Evolutionary conservation across 1,140 invertebrate genomes (phyloP).

Genomic region (Drosophila lini): DNA sequence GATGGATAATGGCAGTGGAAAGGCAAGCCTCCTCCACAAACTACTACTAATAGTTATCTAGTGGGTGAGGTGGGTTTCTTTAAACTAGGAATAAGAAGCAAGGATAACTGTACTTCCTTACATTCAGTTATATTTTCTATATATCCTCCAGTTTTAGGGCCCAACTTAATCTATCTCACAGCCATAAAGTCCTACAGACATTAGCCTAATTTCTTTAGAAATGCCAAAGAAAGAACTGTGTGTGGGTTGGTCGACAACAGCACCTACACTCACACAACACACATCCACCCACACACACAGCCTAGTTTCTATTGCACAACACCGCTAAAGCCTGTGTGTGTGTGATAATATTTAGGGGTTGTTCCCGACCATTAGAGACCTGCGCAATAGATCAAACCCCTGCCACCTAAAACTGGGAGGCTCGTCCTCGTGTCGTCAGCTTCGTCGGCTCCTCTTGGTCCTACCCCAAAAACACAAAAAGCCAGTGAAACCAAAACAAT

Average conservation of each 20-base stretch:
- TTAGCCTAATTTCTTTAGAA: constrained; percentile 70
- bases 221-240: constrained; percentile 25
- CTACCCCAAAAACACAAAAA: constrained; percentile 64
- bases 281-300: constrained; percentile 18
- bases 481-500: constrained; percentile 35
- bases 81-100: too few relatives aligned
- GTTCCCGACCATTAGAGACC: constrained; percentile 74
- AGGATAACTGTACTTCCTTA: neutral
- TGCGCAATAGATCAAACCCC: constrained; percentile 61
- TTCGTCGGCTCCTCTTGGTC: constrained; percentile 46
- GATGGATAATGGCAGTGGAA: constrained; percentile 36
- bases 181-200: constrained; percentile 27
- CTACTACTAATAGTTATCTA: neutral
- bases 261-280: constrained; percentile 52
- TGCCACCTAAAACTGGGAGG: constrained; percentile 52
- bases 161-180: neutral
- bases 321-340: constrained; percentile 2
- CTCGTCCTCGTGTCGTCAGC: constrained; percentile 8
- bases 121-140: neutral
- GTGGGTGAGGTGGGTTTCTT: neutral
- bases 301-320: constrained; percentile 64
- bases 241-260: constrained; percentile 75
- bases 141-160: neutral
- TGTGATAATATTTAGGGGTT: constrained; percentile 62
- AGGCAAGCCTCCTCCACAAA: neutral